These are phyloP conservation scores for Caenorhabditis imperialis DNA, from an alignment of 2,888 invertebrate species.

Conservation along the genomic window DNA sequence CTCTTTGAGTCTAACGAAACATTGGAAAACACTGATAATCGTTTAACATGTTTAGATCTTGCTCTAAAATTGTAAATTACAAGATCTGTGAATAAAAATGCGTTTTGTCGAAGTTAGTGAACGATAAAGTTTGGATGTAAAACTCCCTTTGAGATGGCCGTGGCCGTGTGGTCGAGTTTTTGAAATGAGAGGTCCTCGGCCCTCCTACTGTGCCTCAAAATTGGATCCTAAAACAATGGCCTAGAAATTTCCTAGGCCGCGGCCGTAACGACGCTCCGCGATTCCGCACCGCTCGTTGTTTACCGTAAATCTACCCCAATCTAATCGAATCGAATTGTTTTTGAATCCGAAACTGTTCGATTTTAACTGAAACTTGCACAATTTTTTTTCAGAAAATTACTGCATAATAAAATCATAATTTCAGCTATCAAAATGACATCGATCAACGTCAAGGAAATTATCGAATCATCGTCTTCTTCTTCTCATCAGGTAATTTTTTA, in stretches of 20 bases:
- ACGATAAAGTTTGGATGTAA: no score
- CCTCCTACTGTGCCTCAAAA: no score
- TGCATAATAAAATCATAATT: not conserved
- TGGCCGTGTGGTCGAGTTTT: no score
- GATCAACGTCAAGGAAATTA: conserved; percentile 66
- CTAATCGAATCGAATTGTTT: not conserved
- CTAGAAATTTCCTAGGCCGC: not conserved
- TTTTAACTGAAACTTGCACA: conserved; percentile 3
- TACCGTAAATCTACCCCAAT: conserved; percentile 20
- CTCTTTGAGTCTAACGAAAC: no score
- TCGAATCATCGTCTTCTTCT: conserved; percentile 49
- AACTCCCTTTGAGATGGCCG: no score
- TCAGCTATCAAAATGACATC: conserved; percentile 53
- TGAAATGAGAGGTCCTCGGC: no score
- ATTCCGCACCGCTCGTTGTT: conserved; percentile 9
- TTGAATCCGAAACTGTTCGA: conserved; percentile 7
- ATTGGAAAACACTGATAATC: no score
- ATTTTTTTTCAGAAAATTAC: not conserved
- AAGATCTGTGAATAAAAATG: no score
- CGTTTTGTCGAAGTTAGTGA: no score
- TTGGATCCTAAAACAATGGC: not conserved
- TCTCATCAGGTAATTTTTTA: conserved; percentile 16
- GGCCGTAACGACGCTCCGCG: conserved; percentile 9
- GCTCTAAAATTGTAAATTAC: no score
- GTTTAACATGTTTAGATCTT: no score